Evolutionary conservation across 2,797 vertebrate genomes (phyloP), one percentile per base, ranked within the genome.

Genomic region (Psittacula derbiana): DNA sequence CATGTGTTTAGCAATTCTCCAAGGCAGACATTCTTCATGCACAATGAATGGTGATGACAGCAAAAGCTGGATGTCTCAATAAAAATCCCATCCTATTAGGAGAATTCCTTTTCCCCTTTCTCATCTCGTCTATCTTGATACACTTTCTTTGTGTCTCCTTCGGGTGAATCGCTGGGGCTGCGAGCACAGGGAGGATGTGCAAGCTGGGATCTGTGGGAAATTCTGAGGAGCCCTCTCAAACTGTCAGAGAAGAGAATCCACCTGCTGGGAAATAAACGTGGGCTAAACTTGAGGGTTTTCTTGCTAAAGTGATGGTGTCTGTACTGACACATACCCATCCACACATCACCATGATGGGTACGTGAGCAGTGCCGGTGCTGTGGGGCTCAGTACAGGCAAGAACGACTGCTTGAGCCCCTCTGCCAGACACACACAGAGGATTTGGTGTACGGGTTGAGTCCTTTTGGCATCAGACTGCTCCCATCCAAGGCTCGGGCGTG

Each of bases 321-420:
- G 1, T 31, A 13, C 49, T 53, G 78, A 13, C 23, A 5, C 0
- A 0, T 38, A 17, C 44, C 49, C 2, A 7, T 30, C 50, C 28
- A 16, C 38, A 16, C 1, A 1, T 28, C 1, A 0, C 52, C 23
- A 4, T 0, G 2, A 27, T 31, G 72, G 72, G 28, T 11, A 4
- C 1, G 3, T 0, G 7, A 46, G 58, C 2, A 6, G 50, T 18
- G 58, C 28, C 0, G 1, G 52, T 2, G 4, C 8, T 0, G 0
- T 0, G 2, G 50, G 30, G 38, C 38, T 46, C 8, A 20, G 40
- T 12, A 27, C 19, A 12, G 53, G 53, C 55, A 13, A 47, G 69
- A 43, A 38, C 0, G 6, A 47, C 49, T 44, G 49, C 62, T 80
- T 1, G 0, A 41, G 18, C 30, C 16, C n/a, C 46, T 66, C 46